Evolutionary conservation across 2,888 invertebrate species (phyloP).

Genomic region (Mallateleia sp.): DNA sequence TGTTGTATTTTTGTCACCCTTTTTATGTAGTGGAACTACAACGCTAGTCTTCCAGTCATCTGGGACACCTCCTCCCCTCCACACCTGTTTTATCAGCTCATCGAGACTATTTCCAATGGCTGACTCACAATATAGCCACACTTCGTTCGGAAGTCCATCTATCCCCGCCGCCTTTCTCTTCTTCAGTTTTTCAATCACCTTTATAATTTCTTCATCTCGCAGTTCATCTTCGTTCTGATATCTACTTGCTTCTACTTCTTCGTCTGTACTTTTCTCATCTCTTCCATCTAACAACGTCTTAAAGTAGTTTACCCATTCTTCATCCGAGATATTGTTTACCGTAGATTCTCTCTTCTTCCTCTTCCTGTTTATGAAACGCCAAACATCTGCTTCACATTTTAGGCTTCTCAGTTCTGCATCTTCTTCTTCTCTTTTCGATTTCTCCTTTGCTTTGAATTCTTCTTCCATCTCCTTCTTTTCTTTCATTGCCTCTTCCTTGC

Average conservation of each 20-base stretch:
- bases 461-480: slow-evolving; percentile 6
- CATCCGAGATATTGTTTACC: not conserved
- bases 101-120: not conserved
- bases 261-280: not conserved
- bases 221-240: not conserved
- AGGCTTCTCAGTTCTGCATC: not conserved
- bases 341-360: slow-evolving; percentile 12
- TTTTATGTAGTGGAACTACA: not conserved
- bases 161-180: not conserved
- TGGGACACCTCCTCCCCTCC: not conserved
- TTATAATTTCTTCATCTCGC: not conserved
- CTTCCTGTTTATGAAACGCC: slow-evolving; percentile 17
- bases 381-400: slow-evolving; percentile 9
- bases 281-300: not conserved
- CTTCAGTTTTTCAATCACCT: not conserved
- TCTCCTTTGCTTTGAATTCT: not conserved
- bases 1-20: not conserved
- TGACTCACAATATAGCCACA: slow-evolving; percentile 21
- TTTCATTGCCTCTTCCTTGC: not conserved
- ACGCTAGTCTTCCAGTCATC: slow-evolving; percentile 13
- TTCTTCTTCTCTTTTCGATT: slow-evolving; percentile 6
- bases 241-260: not conserved
- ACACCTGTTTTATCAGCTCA: not conserved
- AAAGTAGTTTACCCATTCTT: slow-evolving; percentile 1
- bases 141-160: slow-evolving; percentile 5